Base-by-base conservation (phyloP, 2,888 invertebrate species). In the Quadroppia sp. region DNA sequence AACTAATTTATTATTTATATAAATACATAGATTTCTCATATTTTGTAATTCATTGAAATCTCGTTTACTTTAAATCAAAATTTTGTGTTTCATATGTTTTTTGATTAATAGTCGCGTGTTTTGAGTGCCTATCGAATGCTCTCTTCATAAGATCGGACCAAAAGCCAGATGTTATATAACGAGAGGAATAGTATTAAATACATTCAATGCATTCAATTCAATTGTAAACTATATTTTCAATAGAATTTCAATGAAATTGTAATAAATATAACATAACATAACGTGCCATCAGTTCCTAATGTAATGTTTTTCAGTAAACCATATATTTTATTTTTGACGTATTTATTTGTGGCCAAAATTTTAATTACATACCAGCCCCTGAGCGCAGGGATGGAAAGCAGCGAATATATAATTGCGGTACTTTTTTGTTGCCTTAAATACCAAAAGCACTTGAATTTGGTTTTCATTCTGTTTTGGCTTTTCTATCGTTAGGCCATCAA, bases 331-430 rank as follows among this genome's bases (percentile, higher is more conserved):
- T 53, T 40, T 56, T 64, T 64, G 64, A 64, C 64, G 40, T 30
- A 36, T 64, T 64, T 64, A 64, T 64, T 64, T 64, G 64, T 64
- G 64, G 64, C 64, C 13, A 32, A n/a, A 36, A 64, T 64, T 64
- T 40, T 64, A 64, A 64, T 64, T 64, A 64, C n/a, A 64, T 7
- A 28, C 23, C 11, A n/a, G 13, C 28, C 53, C 28, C 53, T 53
- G 6, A 53, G 36, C 45, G 17, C 45, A 45, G 45, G 45, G 45
- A 45, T 9, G 11, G 15, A 45, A 11, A 56, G 64, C 36, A 64
- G 40, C 64, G 64, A 20, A 36, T 28, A 28, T 40, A 64, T 64
- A 64, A 64, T 64, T 64, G 64, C 40, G 64, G 64, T 64, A 36
- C 40, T 64, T 20, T 32, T 56, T 23, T 30, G 15, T 30, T 28